phyloP scores from a whole-genome alignment of 2,113 vertebrate species.

The Amblyopsis rosae region DNA sequence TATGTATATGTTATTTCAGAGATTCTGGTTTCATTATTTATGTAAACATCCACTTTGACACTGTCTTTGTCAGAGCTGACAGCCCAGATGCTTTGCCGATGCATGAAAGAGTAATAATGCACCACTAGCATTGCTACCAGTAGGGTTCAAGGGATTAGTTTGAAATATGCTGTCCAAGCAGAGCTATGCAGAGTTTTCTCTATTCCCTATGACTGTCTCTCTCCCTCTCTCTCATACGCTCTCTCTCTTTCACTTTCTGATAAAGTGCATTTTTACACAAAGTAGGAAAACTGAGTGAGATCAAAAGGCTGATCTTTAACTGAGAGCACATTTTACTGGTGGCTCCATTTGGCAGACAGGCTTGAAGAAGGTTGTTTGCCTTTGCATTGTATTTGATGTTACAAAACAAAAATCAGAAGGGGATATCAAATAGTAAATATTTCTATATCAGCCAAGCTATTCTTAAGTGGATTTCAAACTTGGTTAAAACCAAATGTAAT shows the following conservation, averaged over 20 bases:
- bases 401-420: constrained; percentile 47
- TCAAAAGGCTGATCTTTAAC: constrained; percentile 55
- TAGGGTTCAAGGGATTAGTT: constrained; percentile 48
- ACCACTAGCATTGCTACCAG: constrained; percentile 35
- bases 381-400: constrained; percentile 34
- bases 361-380: constrained; percentile 32
- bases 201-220: background rate
- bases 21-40: constrained; percentile 65
- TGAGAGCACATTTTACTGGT: constrained; percentile 44
- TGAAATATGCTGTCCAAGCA: constrained; percentile 54
- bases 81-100: constrained; percentile 35
- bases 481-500: background rate
- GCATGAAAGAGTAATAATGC: constrained; percentile 68
- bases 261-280: constrained; percentile 44
- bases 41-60: constrained; percentile 70
- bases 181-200: constrained; percentile 12
- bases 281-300: constrained; percentile 43
- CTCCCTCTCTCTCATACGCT: constrained; percentile 2
- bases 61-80: constrained; percentile 52
- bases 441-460: constrained; percentile 1
- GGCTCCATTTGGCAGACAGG: constrained; percentile 19
- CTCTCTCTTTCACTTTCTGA: constrained; percentile 17
- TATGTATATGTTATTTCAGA: constrained; percentile 19
- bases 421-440: constrained; percentile 29
- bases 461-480: constrained; percentile 10